Base-by-base conservation (phyloP, 2,888 invertebrate species). In the Timema podura region DNA sequence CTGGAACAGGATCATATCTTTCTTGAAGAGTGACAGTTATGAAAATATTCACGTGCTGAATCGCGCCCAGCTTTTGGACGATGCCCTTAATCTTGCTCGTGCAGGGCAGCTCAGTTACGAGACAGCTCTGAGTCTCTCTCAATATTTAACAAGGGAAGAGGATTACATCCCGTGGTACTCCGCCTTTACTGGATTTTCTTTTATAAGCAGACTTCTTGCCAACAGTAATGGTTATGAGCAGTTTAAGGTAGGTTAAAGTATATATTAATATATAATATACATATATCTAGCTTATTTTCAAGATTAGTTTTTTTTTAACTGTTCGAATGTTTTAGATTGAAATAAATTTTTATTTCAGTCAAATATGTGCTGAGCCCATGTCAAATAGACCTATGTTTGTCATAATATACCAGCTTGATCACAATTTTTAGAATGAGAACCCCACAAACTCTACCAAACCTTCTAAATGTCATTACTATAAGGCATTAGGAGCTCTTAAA, bases 61-160 rank as follows among this genome's bases (percentile, higher is more conserved):
- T 48, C 84, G 89, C 68, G 89, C 89, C 0, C 91, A 92, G 77
- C 81, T 92, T 0, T 84, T 93, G 9, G 90, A 91, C 77, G 92
- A 93, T 77, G 87, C 89, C 0, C 87, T 89, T 78, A 87, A 88
- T 77, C 78, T 89, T 9, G 89, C 89, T 13, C 84, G 88, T 76
- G 83, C 84, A 0, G 85, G 85, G 0, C 80, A 83, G 57, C 78
- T 89, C 0, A 80, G 86, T 76, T 89, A 90, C 78, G 82, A 82
- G 64, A 81, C 85, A 6, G 87, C 90, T 0, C 82, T 92, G 15
- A 85, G 87, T 3, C 77, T 91, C 44, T 86, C 88, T 6, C 61
- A 45, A 10, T 61, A 61, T 45, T 13, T 61, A 13, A 3, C 44
- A 9, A 16, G 61, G 30, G 61, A 61, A 45, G 45, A 3, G 30